These are phyloP conservation scores for Porphyrio hochstetteri DNA, from an alignment of 2,113 vertebrate species.

Conservation along the genomic window DNA sequence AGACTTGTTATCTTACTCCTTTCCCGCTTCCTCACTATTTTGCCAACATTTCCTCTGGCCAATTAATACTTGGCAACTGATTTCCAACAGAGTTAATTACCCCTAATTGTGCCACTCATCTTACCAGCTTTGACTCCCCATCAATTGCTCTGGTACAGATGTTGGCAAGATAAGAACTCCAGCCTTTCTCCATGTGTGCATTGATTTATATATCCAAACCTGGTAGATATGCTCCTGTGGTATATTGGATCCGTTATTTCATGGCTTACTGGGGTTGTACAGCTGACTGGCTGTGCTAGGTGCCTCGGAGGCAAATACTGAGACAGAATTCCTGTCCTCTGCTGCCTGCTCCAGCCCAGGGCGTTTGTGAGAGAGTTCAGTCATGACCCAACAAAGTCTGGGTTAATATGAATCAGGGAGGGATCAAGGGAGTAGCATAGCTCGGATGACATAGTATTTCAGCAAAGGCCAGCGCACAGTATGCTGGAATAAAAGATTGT, in stretches of 20 bases:
- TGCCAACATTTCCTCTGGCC: not conserved
- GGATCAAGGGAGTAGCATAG: conserved; percentile 3
- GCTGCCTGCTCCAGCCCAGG: not conserved
- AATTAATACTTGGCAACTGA: not conserved
- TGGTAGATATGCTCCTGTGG: not conserved
- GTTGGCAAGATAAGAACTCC: conserved; percentile 27
- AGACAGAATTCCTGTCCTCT: not conserved
- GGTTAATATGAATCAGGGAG: not conserved
- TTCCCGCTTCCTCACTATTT: not conserved
- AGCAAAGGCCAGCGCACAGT: not conserved
- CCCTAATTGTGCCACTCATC: not conserved
- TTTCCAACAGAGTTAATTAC: not conserved
- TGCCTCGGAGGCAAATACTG: not conserved
- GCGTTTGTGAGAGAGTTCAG: not conserved
- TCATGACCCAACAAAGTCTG: not conserved
- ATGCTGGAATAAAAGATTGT: conserved; percentile 11
- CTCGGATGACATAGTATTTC: not conserved
- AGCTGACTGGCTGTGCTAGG: not conserved
- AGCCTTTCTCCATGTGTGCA: not conserved
- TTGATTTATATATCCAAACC: not conserved
- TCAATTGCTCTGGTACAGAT: not conserved
- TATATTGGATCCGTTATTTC: not conserved
- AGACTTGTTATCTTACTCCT: conserved; percentile 35
- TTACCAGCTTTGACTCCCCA: not conserved
- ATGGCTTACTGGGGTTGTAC: not conserved